Conservation (phyloP, 2,797 vertebrate species). For the Percopsis omiscomaycus region DNA sequence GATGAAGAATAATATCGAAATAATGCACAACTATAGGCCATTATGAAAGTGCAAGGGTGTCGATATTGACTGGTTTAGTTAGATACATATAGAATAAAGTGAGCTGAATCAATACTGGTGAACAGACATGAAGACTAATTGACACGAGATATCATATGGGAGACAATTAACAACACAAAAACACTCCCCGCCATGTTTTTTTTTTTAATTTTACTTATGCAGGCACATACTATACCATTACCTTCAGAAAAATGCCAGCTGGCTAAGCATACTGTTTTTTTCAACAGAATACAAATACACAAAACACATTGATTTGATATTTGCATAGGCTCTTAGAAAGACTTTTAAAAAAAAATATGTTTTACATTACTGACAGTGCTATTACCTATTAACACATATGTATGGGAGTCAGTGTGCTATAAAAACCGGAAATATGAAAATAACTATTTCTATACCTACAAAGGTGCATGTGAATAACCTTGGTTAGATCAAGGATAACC, state of each 20-base stretch:
- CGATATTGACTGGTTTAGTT: neutral
- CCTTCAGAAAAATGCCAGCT: neutral
- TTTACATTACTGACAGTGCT: constrained; percentile 1
- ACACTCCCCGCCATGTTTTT: neutral
- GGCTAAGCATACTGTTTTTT: neutral
- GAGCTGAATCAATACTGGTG: neutral
- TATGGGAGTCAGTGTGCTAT: neutral
- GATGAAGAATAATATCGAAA: neutral
- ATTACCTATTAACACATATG: neutral
- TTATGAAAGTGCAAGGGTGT: neutral
- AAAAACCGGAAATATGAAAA: no score
- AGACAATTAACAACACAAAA: constrained; percentile 7
- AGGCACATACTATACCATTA: neutral
- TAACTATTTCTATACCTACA: no score
- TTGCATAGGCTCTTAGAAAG: constrained; percentile 3
- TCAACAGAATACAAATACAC: neutral
- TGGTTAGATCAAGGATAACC: no score
- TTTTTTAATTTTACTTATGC: neutral
- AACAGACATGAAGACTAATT: constrained; percentile 1
- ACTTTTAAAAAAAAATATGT: neutral
- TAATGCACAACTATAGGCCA: neutral
- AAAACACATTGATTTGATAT: constrained; percentile 9
- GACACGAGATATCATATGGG: neutral
- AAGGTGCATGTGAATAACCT: no score
- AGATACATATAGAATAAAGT: constrained; percentile 9